Conservation (phyloP, 2,797 vertebrate species). For the Stomatorhinus walkeri region DNA sequence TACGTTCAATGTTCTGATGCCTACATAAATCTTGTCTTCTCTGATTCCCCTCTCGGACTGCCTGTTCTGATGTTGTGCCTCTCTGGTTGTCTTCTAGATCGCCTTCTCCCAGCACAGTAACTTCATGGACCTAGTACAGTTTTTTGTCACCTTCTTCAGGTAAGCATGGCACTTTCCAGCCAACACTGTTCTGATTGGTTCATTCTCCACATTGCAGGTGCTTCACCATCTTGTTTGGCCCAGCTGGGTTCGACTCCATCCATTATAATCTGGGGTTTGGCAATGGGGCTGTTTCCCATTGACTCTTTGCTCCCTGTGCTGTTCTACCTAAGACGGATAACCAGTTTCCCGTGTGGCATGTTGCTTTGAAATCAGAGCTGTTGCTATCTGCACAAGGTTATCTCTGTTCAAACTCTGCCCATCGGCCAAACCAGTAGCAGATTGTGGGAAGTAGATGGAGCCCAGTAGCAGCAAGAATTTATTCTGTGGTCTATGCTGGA, state of each 20-base stretch:
- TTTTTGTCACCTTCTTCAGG: conserved; percentile 99
- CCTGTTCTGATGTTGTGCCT: background rate
- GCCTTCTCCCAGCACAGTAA: conserved; percentile 99
- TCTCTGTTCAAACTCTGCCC: background rate
- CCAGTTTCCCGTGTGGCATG: background rate
- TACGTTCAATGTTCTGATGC: background rate
- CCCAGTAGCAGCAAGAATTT: background rate
- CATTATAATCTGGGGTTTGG: background rate
- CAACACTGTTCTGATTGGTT: background rate
- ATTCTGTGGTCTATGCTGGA: background rate
- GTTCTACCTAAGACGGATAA: background rate
- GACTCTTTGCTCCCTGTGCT: background rate
- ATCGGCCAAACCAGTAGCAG: background rate
- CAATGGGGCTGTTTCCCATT: background rate
- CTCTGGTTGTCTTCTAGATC: conserved; percentile 64
- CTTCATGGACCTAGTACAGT: conserved; percentile 99
- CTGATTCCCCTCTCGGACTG: background rate
- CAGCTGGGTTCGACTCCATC: background rate
- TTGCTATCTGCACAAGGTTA: background rate
- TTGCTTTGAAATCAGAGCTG: background rate
- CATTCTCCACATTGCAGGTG: background rate
- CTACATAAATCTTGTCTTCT: background rate
- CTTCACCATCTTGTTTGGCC: background rate
- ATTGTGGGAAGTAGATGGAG: background rate
- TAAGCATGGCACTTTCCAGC: conserved; percentile 48